These are phyloP conservation scores for Drosophila funebris DNA, from an alignment of 1,140 invertebrate species.

Conservation along the genomic window DNA sequence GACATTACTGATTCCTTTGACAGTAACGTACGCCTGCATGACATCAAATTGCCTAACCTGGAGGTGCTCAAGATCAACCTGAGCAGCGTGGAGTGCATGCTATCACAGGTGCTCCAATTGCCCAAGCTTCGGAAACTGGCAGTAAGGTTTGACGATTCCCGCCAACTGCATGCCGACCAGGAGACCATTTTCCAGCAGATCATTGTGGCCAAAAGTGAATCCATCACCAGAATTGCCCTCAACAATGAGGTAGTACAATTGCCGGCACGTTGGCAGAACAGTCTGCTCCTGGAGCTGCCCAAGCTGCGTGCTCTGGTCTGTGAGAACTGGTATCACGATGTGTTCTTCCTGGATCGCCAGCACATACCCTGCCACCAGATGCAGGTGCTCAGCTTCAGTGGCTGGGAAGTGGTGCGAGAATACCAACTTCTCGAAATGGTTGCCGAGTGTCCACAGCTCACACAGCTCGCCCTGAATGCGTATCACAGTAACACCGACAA, in stretches of 20 bases:
- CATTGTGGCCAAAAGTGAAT: constrained; percentile 63
- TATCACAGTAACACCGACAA: constrained; percentile 63
- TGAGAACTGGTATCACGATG: constrained; percentile 67
- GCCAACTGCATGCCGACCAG: constrained; percentile 58
- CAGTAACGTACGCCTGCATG: constrained; percentile 46
- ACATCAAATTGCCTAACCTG: constrained; percentile 64
- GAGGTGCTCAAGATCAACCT: constrained; percentile 70
- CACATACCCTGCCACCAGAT: constrained; percentile 67
- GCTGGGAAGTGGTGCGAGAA: constrained; percentile 63
- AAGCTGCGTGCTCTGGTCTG: constrained; percentile 57
- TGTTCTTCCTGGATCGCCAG: constrained; percentile 60
- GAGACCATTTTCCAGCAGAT: constrained; percentile 75
- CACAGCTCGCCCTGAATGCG: constrained; percentile 47
- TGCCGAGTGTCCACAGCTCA: constrained; percentile 49
- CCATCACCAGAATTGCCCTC: constrained; percentile 58
- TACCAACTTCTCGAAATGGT: constrained; percentile 55
- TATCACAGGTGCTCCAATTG: constrained; percentile 57
- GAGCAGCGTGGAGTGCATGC: constrained; percentile 56
- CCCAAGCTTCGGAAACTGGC: constrained; percentile 59
- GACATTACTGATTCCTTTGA: constrained; percentile 70
- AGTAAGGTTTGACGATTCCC: constrained; percentile 60
- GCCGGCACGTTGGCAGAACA: constrained; percentile 59
- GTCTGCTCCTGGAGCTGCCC: constrained; percentile 58
- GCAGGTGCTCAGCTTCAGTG: constrained; percentile 65
- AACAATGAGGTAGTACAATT: constrained; percentile 72